A percentile compares a stretch with the other conserved stretches of the same genome.
phyloP scores from a whole-genome alignment of 1,140 invertebrate genomes.

The Samia ricini region DNA sequence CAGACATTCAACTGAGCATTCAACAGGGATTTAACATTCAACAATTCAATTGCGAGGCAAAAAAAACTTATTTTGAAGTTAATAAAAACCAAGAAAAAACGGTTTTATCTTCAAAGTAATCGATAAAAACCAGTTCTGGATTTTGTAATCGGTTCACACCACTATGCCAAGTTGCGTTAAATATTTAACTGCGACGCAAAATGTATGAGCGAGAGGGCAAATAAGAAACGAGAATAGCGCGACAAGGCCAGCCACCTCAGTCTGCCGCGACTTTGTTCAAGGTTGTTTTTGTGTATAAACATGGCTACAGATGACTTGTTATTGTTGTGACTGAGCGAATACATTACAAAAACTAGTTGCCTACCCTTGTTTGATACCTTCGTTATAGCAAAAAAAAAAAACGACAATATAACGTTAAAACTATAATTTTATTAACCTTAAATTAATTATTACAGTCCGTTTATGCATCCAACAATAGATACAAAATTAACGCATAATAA shows the following conservation, averaged over 20 bases:
- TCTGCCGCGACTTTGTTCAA: conserved; percentile 38
- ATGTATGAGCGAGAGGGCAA: conserved; percentile 10
- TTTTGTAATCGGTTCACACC: too few species aligned
- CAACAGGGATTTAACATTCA: too few species aligned
- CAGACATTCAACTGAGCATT: too few species aligned
- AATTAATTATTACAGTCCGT: conserved; percentile 69
- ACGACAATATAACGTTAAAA: conserved; percentile 25
- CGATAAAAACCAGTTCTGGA: too few species aligned
- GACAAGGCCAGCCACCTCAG: conserved; percentile 41
- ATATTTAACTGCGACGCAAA: conserved; percentile 24
- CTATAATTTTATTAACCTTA: conserved; percentile 59
- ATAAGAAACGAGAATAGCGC: conserved; percentile 6
- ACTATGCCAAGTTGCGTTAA: not conserved
- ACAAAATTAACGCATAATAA: conserved; percentile 60
- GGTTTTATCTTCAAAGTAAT: too few species aligned
- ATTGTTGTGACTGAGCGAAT: conserved; percentile 4
- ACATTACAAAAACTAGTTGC: not conserved
- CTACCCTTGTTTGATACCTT: too few species aligned
- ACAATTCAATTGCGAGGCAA: too few species aligned
- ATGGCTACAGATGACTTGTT: conserved; percentile 28
- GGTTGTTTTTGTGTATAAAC: conserved; percentile 75
- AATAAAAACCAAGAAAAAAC: too few species aligned
- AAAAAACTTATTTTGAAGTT: too few species aligned
- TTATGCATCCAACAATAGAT: conserved; percentile 45
- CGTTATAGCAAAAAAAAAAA: not conserved